Percentiles rank a stretch among this genome's conserved stretches.
Evolutionary conservation across 1,140 invertebrate genomes (phyloP).

Genomic region (roundworm (Caenorhabditis elegans)): DNA sequence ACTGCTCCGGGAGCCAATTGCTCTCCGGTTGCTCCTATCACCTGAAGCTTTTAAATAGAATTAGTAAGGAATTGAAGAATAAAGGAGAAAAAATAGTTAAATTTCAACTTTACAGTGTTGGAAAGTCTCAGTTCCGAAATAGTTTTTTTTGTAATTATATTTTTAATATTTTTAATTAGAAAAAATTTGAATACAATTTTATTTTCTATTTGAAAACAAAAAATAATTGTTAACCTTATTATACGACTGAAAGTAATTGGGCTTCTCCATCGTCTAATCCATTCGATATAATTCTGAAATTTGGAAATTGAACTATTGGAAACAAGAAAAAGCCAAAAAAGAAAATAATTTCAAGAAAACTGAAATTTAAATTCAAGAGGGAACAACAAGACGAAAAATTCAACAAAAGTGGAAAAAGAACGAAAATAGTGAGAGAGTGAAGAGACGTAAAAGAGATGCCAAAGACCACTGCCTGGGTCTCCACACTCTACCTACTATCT

Average conservation of each 20-base stretch:
- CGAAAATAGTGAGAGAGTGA: background rate
- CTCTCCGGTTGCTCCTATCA: constrained; percentile 39
- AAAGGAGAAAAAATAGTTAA: too few species aligned
- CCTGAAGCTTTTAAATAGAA: background rate
- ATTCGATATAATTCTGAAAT: background rate
- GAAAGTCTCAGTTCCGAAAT: too few species aligned
- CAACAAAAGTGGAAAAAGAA: background rate
- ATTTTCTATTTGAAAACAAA: background rate
- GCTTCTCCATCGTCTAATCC: constrained; percentile 17
- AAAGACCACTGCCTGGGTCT: constrained; percentile 10
- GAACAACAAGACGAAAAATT: background rate
- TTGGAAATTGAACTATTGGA: background rate
- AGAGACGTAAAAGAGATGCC: constrained; percentile 20
- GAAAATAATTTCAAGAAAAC: background rate
- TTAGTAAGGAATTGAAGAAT: too few species aligned
- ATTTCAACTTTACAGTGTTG: too few species aligned
- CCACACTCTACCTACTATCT: background rate
- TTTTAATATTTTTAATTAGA: background rate
- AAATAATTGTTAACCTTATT: constrained; percentile 23
- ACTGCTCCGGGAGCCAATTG: constrained; percentile 44
- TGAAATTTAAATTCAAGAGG: background rate
- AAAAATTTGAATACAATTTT: background rate
- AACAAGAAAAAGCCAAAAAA: background rate
- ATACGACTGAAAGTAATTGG: background rate
- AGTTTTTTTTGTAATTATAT: too few species aligned